Conservation (phyloP, 53 echinoderm and acorn worm species). For the Echinometra lucunter region DNA sequence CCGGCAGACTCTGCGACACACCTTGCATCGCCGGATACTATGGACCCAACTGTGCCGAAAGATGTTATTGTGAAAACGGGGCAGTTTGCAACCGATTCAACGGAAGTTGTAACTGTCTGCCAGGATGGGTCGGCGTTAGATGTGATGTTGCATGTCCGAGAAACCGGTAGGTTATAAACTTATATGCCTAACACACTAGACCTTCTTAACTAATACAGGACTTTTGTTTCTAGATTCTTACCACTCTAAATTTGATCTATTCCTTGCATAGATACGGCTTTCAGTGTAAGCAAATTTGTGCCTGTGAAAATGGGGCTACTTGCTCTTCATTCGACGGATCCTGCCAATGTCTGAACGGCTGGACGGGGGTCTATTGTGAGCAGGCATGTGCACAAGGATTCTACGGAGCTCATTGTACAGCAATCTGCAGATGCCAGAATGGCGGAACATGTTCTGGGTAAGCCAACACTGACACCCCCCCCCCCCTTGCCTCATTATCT, state of each 20-base stretch:
- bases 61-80: conserved; percentile 78
- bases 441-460: conserved; percentile 77
- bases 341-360: conserved; percentile 82
- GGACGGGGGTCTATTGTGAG: conserved; percentile 80
- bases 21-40: conserved; percentile 78
- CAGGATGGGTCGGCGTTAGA: conserved; percentile 79
- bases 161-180: conserved; percentile 34
- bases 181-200: too few species aligned
- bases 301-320: conserved; percentile 76
- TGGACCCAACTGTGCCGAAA: conserved; percentile 71
- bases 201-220: too few species aligned
- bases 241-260: not conserved
- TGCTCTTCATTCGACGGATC: conserved; percentile 81
- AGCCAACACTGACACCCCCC: not conserved
- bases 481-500: not conserved
- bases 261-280: conserved; percentile 65
- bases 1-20: conserved; percentile 77
- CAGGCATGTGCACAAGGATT: conserved; percentile 64
- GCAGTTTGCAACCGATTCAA: conserved; percentile 80
- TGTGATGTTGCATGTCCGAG: conserved; percentile 73
- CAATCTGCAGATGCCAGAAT: conserved; percentile 80
- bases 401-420: conserved; percentile 74
- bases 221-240: too few species aligned
- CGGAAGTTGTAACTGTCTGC: conserved; percentile 81
- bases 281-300: conserved; percentile 74